Percentiles rank a stretch among this genome's conserved stretches.
Conservation (phyloP, 2,888 invertebrate species). For the Cotesia congregata region DNA sequence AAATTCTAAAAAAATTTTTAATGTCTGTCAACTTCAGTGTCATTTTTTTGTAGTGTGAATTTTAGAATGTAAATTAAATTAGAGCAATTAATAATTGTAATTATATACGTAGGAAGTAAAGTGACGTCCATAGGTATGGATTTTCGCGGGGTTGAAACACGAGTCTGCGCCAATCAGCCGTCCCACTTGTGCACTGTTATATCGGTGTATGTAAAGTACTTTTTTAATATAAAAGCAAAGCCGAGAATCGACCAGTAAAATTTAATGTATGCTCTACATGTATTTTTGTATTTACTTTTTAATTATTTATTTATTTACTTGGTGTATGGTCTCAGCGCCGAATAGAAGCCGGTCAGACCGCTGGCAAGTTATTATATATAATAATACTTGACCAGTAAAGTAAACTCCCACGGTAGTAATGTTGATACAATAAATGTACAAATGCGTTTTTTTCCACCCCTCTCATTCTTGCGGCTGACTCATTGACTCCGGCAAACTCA, state of each 20-base stretch:
- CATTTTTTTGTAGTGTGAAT: not conserved
- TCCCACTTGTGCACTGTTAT: conserved; percentile 18
- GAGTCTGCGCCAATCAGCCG: conserved; percentile 59
- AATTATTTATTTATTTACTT: too few species aligned
- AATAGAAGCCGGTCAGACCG: conserved; percentile 16
- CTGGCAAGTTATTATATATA: conserved; percentile 18
- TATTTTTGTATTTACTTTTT: too few species aligned
- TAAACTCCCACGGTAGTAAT: conserved; percentile 7
- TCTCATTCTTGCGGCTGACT: conserved; percentile 15
- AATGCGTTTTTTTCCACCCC: conserved; percentile 13
- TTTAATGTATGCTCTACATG: too few species aligned
- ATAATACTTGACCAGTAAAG: conserved; percentile 2
- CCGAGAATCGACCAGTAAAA: too few species aligned
- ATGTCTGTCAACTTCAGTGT: too few species aligned
- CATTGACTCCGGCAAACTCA: not conserved
- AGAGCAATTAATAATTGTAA: conserved; percentile 1
- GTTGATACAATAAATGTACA: not conserved
- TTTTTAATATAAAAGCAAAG: too few species aligned
- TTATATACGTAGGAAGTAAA: not conserved
- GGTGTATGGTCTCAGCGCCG: too few species aligned
- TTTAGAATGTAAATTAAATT: not conserved
- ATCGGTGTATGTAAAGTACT: not conserved
- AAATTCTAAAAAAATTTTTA: too few species aligned
- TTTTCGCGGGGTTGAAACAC: conserved; percentile 56
- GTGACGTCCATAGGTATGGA: conserved; percentile 51